Base-by-base conservation (phyloP, 2,888 invertebrate genomes). In the Dusona sp. region DNA sequence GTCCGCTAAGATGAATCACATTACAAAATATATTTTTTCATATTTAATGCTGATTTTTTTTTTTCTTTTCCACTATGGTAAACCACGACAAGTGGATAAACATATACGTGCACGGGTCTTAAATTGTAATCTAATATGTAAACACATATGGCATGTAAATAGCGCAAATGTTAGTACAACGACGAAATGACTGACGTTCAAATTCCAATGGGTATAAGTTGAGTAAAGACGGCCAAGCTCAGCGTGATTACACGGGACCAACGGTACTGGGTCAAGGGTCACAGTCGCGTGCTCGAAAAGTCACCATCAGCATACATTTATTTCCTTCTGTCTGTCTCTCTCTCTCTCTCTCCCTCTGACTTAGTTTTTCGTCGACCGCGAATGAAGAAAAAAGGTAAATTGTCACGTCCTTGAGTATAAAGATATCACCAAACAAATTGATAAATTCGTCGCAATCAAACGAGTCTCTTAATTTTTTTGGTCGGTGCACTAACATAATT, bases 261-360 rank as follows among this genome's bases (percentile, higher is more conserved):
- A 83, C 85, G 67, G 82, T 81, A 83, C 88, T 91, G 88, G 91
- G 92, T 92, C 92, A 91, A 91, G 91, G 91, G 90, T 90, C 89
- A 84, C 82, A 79, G 61, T 87, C 80, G 88, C 84, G 89, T 89
- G 83, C 85, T 88, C 84, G 86, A 88, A 80, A 48, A 84, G 80
- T 83, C 72, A 75, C 83, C 57, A 84, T 89, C 87, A 88, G 83
- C 89, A 83, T 88, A 83, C 79, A 88, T 88, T 79, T 70, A 61
- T 68, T 68, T 19, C 70, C 16, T 68, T 48, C 70, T 80, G 67
- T 74, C 81, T 81, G 79, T 54, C 45, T n/a, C 73, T 16, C 74
- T 51, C 38, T 38, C 73, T 54, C 48, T 42, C 42, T 45, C 64
- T 48, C 64, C 29, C 33, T 48, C 13, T n/a, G 13, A 33, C 7